A percentile compares a stretch with the other conserved stretches of the same genome.
phyloP scores from a whole-genome alignment of 2,113 vertebrate species.

The Tautogolabrus adspersus region DNA sequence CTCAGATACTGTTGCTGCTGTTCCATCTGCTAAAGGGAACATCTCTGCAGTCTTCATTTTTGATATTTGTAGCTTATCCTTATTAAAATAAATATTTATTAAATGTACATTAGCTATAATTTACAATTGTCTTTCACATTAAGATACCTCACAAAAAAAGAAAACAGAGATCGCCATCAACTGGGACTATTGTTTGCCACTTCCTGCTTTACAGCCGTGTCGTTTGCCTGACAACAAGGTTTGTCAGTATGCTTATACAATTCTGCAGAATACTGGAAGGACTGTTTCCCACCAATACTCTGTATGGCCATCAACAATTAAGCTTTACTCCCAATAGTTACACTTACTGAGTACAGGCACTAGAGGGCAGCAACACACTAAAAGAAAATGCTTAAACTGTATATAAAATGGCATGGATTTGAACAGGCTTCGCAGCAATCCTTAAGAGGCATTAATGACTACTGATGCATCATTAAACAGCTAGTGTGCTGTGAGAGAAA shows the following conservation, averaged over 20 bases:
- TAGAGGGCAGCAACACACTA: conserved; percentile 66
- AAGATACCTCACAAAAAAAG: background rate
- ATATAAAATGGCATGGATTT: background rate
- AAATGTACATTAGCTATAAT: too few species aligned
- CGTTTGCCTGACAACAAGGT: background rate
- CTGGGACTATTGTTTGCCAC: too few species aligned
- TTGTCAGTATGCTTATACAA: background rate
- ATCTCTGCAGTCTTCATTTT: background rate
- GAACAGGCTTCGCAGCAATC: too few species aligned
- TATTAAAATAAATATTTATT: too few species aligned
- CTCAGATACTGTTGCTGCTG: too few species aligned
- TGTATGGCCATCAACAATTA: background rate
- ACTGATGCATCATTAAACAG: too few species aligned
- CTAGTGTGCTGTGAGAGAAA: too few species aligned
- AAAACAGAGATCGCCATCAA: too few species aligned
- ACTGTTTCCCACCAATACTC: background rate
- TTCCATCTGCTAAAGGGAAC: background rate
- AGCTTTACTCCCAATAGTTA: background rate
- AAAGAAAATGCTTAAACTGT: background rate
- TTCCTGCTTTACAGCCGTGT: too few species aligned
- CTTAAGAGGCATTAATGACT: background rate
- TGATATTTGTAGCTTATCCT: too few species aligned
- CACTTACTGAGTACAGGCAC: conserved; percentile 34
- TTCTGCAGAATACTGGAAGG: background rate
- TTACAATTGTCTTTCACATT: background rate